Evolutionary conservation across 2,113 vertebrate species (phyloP).

Genomic region (Salvelinus alpinus): DNA sequence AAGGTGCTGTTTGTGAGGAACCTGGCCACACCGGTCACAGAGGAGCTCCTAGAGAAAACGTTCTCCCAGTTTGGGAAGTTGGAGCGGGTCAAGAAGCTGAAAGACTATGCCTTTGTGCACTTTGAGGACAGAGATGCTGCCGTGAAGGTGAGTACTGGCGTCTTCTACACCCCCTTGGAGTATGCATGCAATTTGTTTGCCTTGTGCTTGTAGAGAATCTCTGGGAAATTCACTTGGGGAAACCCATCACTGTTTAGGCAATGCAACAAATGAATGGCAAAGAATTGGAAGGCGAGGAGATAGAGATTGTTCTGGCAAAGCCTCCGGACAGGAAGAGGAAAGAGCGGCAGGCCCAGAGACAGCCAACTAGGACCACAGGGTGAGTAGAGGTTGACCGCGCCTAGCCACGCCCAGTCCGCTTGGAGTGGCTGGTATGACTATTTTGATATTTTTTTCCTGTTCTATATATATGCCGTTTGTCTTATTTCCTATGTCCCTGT

Average conservation of each 20-base stretch:
- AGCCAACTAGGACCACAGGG: slow-evolving; percentile 83
- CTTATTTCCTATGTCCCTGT: background rate
- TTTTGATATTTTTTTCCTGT: background rate
- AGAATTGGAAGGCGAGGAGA: slow-evolving; percentile 87
- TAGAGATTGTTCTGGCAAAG: slow-evolving; percentile 91
- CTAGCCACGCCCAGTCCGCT: background rate
- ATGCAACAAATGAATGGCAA: slow-evolving; percentile 93
- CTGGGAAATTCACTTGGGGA: background rate
- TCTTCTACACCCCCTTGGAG: background rate
- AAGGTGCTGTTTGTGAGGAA: slow-evolving; percentile 92
- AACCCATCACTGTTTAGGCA: slow-evolving; percentile 70
- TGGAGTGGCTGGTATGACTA: background rate
- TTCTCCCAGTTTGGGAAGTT: slow-evolving; percentile 90
- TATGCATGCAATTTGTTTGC: background rate
- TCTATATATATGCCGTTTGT: no score
- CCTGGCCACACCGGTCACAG: slow-evolving; percentile 87
- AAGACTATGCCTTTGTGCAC: slow-evolving; percentile 91
- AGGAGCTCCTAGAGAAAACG: slow-evolving; percentile 87
- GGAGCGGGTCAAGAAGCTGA: slow-evolving; percentile 89
- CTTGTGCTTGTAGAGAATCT: background rate
- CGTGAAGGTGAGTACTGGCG: slow-evolving; percentile 77
- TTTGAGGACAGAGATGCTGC: slow-evolving; percentile 89
- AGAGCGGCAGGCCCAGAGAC: slow-evolving; percentile 86
- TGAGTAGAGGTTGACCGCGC: slow-evolving; percentile 56
- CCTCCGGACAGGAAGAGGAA: slow-evolving; percentile 92